A percentile compares a stretch with the other conserved stretches of the same genome.
These are phyloP conservation scores for Pollenia labialis DNA, from an alignment of 2,888 invertebrate genomes.

Conservation along the genomic window DNA sequence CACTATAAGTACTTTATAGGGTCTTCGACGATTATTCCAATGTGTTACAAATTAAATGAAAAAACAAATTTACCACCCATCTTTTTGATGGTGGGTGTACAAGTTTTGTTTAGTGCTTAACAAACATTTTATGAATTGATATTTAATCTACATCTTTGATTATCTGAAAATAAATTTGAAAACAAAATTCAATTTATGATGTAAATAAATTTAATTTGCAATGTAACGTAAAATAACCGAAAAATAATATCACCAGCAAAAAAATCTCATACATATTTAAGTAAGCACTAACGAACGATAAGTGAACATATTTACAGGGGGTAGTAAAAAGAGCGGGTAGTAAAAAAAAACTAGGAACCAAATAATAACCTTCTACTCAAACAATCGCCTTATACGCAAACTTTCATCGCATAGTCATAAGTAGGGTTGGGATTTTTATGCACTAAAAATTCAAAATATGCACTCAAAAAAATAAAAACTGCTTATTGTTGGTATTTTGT, in stretches of 20 bases:
- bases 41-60: no score
- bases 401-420: no score
- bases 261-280: slow-evolving; percentile 68
- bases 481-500: no score
- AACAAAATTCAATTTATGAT: slow-evolving; percentile 72
- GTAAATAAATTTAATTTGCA: slow-evolving; percentile 70
- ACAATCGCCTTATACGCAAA: no score
- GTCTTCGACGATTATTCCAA: no score
- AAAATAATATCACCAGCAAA: slow-evolving; percentile 24
- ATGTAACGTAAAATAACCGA: slow-evolving; percentile 30
- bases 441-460: no score
- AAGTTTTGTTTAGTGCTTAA: slow-evolving; percentile 9
- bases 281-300: slow-evolving; percentile 35
- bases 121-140: slow-evolving; percentile 69
- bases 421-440: no score
- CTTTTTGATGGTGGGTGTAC: no score
- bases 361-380: background rate
- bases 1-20: no score
- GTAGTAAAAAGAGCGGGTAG: background rate
- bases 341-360: background rate
- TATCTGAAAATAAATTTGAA: slow-evolving; percentile 68
- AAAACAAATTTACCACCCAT: no score
- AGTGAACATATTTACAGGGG: slow-evolving; percentile 2
- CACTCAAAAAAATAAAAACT: no score
- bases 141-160: slow-evolving; percentile 73